Evolutionary conservation across 2,888 invertebrate species (phyloP).

Genomic region (Nephrotoma appendiculata): DNA sequence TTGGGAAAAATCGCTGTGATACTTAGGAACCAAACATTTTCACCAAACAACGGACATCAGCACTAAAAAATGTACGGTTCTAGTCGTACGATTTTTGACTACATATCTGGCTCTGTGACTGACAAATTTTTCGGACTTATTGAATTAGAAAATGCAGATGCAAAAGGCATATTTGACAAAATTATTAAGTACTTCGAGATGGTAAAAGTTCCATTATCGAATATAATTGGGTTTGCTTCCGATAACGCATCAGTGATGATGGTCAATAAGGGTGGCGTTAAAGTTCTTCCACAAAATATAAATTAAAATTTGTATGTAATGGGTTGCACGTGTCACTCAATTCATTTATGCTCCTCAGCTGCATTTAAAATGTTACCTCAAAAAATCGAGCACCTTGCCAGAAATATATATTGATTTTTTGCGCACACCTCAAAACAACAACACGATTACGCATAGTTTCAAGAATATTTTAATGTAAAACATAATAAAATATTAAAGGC

Average conservation of each 20-base stretch:
- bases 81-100: neutral
- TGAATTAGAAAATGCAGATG: constrained; percentile 1
- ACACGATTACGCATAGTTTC: constrained; percentile 3
- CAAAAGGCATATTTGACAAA: neutral
- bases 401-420: constrained; percentile 16
- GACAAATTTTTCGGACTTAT: neutral
- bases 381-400: constrained; percentile 16
- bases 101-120: no score
- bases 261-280: constrained; percentile 15
- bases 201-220: constrained; percentile 10
- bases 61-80: neutral
- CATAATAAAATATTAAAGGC: no score
- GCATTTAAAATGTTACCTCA: constrained; percentile 17
- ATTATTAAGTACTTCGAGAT: constrained; percentile 3
- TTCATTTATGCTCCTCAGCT: constrained; percentile 17
- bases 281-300: constrained; percentile 13
- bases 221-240: constrained; percentile 18
- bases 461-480: no score
- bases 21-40: neutral
- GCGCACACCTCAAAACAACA: neutral
- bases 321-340: no score
- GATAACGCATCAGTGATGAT: constrained; percentile 20
- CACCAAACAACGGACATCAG: neutral
- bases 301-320: constrained; percentile 16
- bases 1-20: neutral